Evolutionary conservation across 2,797 vertebrate genomes (phyloP), one percentile per base, ranked within the genome.

Genomic region (Muscicapa comitata): DNA sequence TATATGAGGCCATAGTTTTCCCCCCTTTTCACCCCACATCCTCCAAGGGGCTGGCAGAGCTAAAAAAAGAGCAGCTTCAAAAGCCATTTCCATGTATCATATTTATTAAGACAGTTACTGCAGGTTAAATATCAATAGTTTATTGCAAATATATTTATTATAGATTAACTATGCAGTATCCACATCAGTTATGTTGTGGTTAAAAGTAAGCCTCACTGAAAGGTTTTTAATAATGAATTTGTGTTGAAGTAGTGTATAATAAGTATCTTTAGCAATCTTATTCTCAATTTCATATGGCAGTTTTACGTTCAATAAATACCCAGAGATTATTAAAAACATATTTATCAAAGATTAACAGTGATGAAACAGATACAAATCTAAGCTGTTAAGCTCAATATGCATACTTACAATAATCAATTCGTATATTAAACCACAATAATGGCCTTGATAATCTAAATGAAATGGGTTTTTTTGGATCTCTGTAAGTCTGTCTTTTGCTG

Each of bases 271-370:
- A 83, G 87, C 65, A 96, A 94, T 95, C 95, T 93, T 62, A 81
- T 63, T 96, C 94, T 97, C 93, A 55, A 50, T 96, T 96, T 93
- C 57, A 55, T 53, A 63, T 89, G 97, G 92, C 97, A 97, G 97
- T 88, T 98, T 98, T 97, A 98, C 92, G 93, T 96, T 96, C 97
- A 96, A 95, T 97, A 98, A 98, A 98, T 97, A 97, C 91, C 73
- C 83, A 29, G 84, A 94, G 93, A 97, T 98, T 97, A 98, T 98
- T 98, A 98, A 98, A 98, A 98, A 97, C 97, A 95, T 98, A 98
- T 98, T 98, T 98, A 98, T 98, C 95, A 94, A 97, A 98, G 97
- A 98, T 96, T 96, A 98, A 97, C 94, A 62, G 85, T 96, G 96
- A 96, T 97, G 89, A 96, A 92, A 94, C 78, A 97, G 96, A 97